Percentiles rank a stretch among this genome's conserved stretches.
Evolutionary conservation across 2,888 invertebrate species (phyloP).

Genomic region (Epinotia demarniana): DNA sequence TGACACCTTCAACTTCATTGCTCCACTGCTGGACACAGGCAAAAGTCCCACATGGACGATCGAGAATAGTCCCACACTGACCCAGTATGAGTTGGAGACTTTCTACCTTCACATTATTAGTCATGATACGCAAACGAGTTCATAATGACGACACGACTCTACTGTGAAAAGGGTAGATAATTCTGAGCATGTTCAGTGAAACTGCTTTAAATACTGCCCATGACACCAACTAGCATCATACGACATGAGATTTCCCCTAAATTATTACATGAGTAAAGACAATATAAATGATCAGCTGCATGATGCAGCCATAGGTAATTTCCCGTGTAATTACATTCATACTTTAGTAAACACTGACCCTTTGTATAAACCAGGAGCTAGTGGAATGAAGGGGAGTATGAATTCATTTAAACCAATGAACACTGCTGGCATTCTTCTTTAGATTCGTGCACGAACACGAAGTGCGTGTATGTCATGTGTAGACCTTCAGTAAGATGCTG

Average conservation of each 20-base stretch:
- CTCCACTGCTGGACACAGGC: background rate
- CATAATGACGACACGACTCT: background rate
- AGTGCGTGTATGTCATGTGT: slow-evolving; percentile 9
- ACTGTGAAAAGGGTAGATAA: background rate
- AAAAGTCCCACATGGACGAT: background rate
- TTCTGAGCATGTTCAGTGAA: background rate
- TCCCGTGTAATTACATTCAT: slow-evolving; percentile 1
- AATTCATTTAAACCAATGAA: slow-evolving; percentile 15
- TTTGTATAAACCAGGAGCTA: slow-evolving; percentile 9
- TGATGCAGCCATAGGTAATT: slow-evolving; percentile 20
- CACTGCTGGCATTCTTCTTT: slow-evolving; percentile 10
- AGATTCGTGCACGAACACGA: slow-evolving; percentile 11
- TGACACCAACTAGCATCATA: background rate
- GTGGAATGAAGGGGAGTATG: slow-evolving; percentile 2
- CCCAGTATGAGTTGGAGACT: background rate
- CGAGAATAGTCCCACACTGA: background rate
- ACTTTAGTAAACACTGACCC: slow-evolving; percentile 12
- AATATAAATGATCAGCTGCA: slow-evolving; percentile 17
- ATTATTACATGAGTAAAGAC: slow-evolving; percentile 6
- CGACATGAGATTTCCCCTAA: background rate
- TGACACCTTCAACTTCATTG: background rate
- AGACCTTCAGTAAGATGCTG: slow-evolving; percentile 19
- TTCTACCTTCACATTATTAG: background rate
- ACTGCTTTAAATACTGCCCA: background rate
- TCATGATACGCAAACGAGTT: background rate